Evolutionary conservation across 2,888 invertebrate genomes (phyloP).

Genomic region (Hirtodrosophila histrioides): DNA sequence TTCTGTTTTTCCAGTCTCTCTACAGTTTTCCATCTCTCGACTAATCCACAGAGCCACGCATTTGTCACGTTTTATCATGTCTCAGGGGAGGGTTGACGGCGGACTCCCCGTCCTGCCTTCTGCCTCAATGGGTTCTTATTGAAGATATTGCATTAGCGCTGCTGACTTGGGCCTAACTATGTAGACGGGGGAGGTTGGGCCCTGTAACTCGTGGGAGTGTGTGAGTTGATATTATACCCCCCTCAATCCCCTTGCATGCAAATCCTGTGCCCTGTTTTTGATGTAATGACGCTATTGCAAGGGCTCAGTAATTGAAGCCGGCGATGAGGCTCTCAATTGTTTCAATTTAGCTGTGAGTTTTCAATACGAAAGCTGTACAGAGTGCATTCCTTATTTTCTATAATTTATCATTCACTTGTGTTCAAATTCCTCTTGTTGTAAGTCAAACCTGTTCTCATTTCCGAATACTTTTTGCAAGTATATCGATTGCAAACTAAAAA

Average conservation of each 20-base stretch:
- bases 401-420: neutral
- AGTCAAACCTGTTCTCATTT: no score
- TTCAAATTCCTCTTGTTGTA: no score
- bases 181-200: neutral
- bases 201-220: slow-evolving; percentile 17
- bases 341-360: slow-evolving; percentile 13
- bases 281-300: slow-evolving; percentile 38
- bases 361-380: no score
- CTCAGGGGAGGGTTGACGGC: slow-evolving; percentile 21
- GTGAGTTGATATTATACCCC: slow-evolving; percentile 22
- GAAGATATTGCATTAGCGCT: slow-evolving; percentile 43
- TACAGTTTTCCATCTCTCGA: slow-evolving; percentile 13
- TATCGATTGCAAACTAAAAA: no score
- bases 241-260: slow-evolving; percentile 28
- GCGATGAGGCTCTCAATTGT: slow-evolving; percentile 25
- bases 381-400: neutral
- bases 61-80: slow-evolving; percentile 64
- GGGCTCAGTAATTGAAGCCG: slow-evolving; percentile 9
- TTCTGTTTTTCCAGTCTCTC: slow-evolving; percentile 5
- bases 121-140: slow-evolving; percentile 34
- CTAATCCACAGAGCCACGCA: slow-evolving; percentile 56
- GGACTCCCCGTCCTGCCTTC: slow-evolving; percentile 17
- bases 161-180: slow-evolving; percentile 18
- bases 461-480: no score
- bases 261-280: slow-evolving; percentile 27